These are phyloP conservation scores for Endomychus coccineus DNA, from an alignment of 2,888 invertebrate species.

Conservation along the genomic window DNA sequence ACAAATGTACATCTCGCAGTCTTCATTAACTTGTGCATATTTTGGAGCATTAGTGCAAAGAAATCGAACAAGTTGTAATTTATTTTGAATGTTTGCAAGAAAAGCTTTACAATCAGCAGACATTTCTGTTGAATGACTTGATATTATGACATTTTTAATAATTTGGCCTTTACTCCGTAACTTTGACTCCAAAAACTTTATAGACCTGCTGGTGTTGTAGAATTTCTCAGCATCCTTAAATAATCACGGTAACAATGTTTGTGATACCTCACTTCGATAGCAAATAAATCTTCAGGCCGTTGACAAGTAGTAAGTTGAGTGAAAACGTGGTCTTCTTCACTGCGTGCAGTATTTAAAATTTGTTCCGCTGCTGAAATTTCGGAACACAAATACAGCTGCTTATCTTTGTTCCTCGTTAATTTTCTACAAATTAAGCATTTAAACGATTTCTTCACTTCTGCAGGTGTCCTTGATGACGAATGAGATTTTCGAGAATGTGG, in stretches of 20 bases:
- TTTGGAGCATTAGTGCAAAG: constrained; percentile 22
- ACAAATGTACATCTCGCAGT: too few species aligned
- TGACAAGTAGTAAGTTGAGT: constrained; percentile 25
- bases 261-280: constrained; percentile 28
- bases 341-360: constrained; percentile 17
- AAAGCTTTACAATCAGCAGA: constrained; percentile 12
- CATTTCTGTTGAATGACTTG: constrained; percentile 16
- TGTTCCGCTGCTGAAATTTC: constrained; percentile 25
- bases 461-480: constrained; percentile 18
- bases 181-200: constrained; percentile 19
- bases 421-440: constrained; percentile 21
- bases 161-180: constrained; percentile 20
- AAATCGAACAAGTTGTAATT: constrained; percentile 22
- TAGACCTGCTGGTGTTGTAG: too few species aligned
- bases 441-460: constrained; percentile 13
- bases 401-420: constrained; percentile 20
- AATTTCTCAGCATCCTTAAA: constrained; percentile 20
- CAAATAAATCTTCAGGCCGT: constrained; percentile 27
- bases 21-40: constrained; percentile 20
- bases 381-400: constrained; percentile 21
- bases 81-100: constrained; percentile 15
- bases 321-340: constrained; percentile 24
- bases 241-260: constrained; percentile 25
- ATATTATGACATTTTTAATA: constrained; percentile 14
- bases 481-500: constrained; percentile 11